Evolutionary conservation across 1,140 invertebrate genomes (phyloP), one percentile per base, ranked within the genome.

Genomic region (Sycophila sp.): DNA sequence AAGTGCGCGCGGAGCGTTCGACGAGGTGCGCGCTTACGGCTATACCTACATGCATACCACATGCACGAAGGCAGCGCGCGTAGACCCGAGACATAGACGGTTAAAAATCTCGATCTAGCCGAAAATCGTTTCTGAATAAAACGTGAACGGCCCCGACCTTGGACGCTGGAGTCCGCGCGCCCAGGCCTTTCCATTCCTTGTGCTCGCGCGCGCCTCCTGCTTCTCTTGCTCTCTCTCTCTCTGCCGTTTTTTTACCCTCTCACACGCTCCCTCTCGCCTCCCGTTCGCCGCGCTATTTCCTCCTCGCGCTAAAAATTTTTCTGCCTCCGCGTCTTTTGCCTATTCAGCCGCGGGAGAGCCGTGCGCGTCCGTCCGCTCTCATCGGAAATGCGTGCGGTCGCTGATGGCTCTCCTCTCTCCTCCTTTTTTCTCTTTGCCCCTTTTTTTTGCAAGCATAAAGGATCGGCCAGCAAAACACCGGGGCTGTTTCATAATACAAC

Each of bases 81-180:
- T 26, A 17, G 19, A 28, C 42, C 36, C 13, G 26, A 4, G 17
- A 40, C 15, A 40, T 34, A 2, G 47, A 0, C 47, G 60, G 47
- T 38, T 53, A 22, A 65, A 60, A 66, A 40, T 66, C 15, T 66
- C 36, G 32, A 55, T 67, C 53, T 67, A 56, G 38, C 26, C 63
- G 63, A 67, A 67, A 67, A 67, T 58, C 30, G 53, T 67, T 67
- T 67, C 64, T 22, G 53, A 67, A 58, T 51, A 67, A 58, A 32
- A 40, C 11, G 38, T 22, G 40, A 15, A 13, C 30, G 60, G 28
- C n/a, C 30, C 8, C 45, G 60, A 63, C 60, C 60, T 63, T 63
- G 60, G 24, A 58, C 34, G 28, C 28, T 47, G n/a, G 53, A n/a
- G n/a, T n/a, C n/a, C 53, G 8, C 32, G 30, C 22, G 49, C 22